Evolutionary conservation across 2,888 invertebrate species (phyloP), one percentile per base, ranked within the genome.

Genomic region (Catotricha subobsoleta): DNA sequence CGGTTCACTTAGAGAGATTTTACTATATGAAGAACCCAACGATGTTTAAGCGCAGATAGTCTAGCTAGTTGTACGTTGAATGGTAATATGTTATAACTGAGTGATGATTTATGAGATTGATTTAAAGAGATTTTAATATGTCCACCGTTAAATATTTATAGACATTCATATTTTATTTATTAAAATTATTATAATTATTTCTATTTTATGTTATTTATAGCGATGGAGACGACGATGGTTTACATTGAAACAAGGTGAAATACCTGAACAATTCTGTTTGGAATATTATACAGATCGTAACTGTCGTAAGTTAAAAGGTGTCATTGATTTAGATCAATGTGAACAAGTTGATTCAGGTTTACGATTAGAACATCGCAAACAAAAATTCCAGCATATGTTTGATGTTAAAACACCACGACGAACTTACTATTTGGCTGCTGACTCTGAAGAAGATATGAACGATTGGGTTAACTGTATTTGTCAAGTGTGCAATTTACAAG

Each of bases 141-240:
- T n/a, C n/a, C n/a, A n/a, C n/a, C n/a, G n/a, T n/a, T n/a, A n/a
- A n/a, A n/a, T n/a, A n/a, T n/a, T n/a, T n/a, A n/a, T n/a, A n/a
- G n/a, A n/a, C n/a, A n/a, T n/a, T n/a, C n/a, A n/a, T n/a, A n/a
- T n/a, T n/a, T n/a, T n/a, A n/a, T n/a, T n/a, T n/a, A n/a, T n/a
- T n/a, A n/a, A n/a, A n/a, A n/a, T n/a, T n/a, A n/a, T n/a, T n/a
- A n/a, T n/a, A n/a, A n/a, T n/a, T n/a, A n/a, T n/a, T n/a, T n/a
- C n/a, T n/a, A n/a, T n/a, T n/a, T n/a, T n/a, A n/a, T n/a, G n/a
- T n/a, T n/a, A n/a, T 60, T 25, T 29, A 23, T 63, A 95, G 94
- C 80, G 88, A 71, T 94, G 94, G 94, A 77, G 91, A 60, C 76
- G 81, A 59, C 74, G 94, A 54, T 95, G 88, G 86, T 95, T 94